Evolutionary conservation across 2,113 vertebrate species (phyloP).

Genomic region (Apistogramma diplotaenia): DNA sequence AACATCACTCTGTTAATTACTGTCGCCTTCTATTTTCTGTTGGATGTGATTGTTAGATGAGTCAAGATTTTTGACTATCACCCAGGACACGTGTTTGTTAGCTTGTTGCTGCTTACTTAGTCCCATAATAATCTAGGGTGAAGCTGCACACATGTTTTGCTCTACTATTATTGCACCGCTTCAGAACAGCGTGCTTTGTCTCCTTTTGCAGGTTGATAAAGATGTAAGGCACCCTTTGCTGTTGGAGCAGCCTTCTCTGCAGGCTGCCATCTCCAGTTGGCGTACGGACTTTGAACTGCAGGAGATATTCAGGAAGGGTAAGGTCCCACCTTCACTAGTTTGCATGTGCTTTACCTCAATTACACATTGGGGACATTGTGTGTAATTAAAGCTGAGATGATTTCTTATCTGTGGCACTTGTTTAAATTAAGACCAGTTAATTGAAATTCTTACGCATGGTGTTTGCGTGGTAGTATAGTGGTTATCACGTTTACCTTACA

Average conservation of each 20-base stretch:
- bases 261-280: conserved; percentile 87
- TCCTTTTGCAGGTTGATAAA: conserved; percentile 84
- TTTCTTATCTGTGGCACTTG: background rate
- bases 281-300: conserved; percentile 92
- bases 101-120: background rate
- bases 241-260: conserved; percentile 85
- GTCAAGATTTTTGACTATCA: background rate
- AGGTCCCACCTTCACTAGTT: conserved; percentile 20
- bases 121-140: background rate
- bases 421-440: background rate
- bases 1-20: background rate
- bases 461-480: rapidly evolving
- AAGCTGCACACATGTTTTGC: background rate
- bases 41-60: background rate
- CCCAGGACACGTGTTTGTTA: background rate
- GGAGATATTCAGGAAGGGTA: conserved; percentile 96
- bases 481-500: background rate
- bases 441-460: background rate
- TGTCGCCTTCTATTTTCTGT: rapidly evolving
- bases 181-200: conserved; percentile 1
- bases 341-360: background rate
- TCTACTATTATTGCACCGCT: background rate
- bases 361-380: background rate
- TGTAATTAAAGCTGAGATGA: background rate
- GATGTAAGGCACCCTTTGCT: conserved; percentile 84